Conservation (phyloP, 2,888 invertebrate species). For the Drosophila prolongata region DNA sequence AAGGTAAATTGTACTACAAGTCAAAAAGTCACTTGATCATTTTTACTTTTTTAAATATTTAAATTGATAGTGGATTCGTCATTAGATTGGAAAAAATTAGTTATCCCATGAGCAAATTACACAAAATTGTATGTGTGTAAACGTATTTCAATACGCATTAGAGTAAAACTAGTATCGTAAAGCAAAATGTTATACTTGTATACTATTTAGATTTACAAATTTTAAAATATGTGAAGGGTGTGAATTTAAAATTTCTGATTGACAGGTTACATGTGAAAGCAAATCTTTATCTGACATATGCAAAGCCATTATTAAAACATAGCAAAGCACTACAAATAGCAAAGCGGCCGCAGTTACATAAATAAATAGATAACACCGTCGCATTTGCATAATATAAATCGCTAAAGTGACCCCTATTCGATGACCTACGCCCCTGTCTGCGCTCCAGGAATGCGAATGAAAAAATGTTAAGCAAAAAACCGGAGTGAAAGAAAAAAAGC, state of each 20-base stretch:
- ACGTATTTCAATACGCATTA: too few species aligned
- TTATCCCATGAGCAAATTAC: too few species aligned
- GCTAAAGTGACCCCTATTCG: neutral
- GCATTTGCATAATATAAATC: conserved; percentile 14
- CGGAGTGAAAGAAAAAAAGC: conserved; percentile 21
- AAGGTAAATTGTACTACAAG: too few species aligned
- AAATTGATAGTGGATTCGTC: too few species aligned
- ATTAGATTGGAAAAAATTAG: too few species aligned
- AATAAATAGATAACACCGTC: conserved; percentile 5
- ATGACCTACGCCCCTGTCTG: conserved; percentile 20
- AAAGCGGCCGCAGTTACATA: neutral
- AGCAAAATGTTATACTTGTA: too few species aligned
- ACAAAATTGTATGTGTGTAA: too few species aligned
- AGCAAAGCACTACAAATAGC: neutral
- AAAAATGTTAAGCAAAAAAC: conserved; percentile 40
- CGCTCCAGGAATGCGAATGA: conserved; percentile 52
- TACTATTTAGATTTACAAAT: too few species aligned
- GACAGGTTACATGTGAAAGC: neutral
- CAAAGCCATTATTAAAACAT: conserved; percentile 1
- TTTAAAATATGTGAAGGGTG: too few species aligned
- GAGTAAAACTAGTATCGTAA: too few species aligned
- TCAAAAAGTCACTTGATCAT: too few species aligned
- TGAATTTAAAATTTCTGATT: neutral
- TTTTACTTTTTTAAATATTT: too few species aligned
- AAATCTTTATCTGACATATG: neutral